phyloP scores from a whole-genome alignment of 2,797 vertebrate genomes.

The Morus bassanus region DNA sequence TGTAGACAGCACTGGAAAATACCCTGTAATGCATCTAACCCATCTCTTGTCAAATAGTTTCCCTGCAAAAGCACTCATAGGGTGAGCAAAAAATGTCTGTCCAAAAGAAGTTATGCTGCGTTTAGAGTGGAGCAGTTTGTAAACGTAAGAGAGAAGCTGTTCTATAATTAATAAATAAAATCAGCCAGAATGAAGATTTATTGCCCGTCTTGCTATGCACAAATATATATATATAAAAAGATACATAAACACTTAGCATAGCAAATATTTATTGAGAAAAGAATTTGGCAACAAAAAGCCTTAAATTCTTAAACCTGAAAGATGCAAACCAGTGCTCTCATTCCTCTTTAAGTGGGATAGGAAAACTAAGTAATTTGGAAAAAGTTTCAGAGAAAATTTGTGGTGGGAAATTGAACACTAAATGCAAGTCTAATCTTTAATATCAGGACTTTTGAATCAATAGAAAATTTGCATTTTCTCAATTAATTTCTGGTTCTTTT shows the following conservation, averaged over 20 bases:
- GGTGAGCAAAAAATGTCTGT: rapidly evolving
- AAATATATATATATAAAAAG: background rate
- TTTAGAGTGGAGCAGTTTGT: background rate
- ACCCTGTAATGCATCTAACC: background rate
- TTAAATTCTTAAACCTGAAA: background rate
- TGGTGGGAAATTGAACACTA: background rate
- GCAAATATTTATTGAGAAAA: background rate
- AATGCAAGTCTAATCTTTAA: background rate
- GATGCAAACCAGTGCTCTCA: background rate
- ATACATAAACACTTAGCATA: background rate
- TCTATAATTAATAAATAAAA: background rate
- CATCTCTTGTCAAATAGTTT: background rate
- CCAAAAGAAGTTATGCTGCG: background rate
- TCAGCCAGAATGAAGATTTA: background rate
- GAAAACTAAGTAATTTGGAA: background rate
- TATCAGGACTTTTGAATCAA: rapidly evolving
- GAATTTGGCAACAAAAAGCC: background rate
- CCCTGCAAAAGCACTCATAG: background rate
- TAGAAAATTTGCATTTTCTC: background rate
- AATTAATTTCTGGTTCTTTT: background rate
- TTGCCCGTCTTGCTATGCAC: background rate
- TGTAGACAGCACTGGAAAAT: background rate
- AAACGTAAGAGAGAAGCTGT: background rate
- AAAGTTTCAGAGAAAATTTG: background rate
- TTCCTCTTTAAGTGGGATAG: background rate